Percentiles rank a stretch among this genome's conserved stretches.
phyloP scores from a whole-genome alignment of 2,888 invertebrate genomes.

The Macaria notata region DNA sequence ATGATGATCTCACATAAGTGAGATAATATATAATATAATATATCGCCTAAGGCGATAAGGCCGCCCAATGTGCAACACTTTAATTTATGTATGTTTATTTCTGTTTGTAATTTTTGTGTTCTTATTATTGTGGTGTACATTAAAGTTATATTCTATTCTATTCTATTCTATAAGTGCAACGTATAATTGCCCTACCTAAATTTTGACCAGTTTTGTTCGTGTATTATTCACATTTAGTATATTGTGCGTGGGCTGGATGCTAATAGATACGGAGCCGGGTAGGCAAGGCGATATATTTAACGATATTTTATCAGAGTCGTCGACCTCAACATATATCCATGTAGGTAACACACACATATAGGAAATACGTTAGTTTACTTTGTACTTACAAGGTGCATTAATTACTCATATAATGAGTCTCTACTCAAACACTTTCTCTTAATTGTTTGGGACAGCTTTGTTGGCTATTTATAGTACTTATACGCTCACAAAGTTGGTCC shows the following conservation, averaged over 20 bases:
- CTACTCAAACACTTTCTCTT: constrained; percentile 2
- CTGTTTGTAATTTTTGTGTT: too few species aligned
- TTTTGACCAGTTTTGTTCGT: constrained; percentile 27
- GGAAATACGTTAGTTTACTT: constrained; percentile 31
- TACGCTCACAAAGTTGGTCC: neutral
- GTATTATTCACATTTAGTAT: constrained; percentile 25
- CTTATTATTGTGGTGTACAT: too few species aligned
- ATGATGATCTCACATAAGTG: constrained; percentile 17
- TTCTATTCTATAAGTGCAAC: too few species aligned
- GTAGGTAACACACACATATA: constrained; percentile 40
- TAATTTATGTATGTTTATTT: too few species aligned
- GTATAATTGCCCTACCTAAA: constrained; percentile 23
- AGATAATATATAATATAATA: too few species aligned
- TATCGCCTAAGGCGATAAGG: too few species aligned
- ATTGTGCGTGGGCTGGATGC: constrained; percentile 36
- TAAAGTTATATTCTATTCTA: too few species aligned
- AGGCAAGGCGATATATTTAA: constrained; percentile 49
- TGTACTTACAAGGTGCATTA: constrained; percentile 14
- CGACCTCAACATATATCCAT: constrained; percentile 57
- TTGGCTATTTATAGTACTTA: neutral
- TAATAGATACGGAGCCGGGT: constrained; percentile 39
- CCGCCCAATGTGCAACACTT: too few species aligned
- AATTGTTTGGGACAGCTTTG: neutral
- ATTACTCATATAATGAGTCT: constrained; percentile 13
- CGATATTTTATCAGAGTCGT: constrained; percentile 70